phyloP scores from a whole-genome alignment of 1,140 invertebrate species.

The Caenorhabditis inopinata region DNA sequence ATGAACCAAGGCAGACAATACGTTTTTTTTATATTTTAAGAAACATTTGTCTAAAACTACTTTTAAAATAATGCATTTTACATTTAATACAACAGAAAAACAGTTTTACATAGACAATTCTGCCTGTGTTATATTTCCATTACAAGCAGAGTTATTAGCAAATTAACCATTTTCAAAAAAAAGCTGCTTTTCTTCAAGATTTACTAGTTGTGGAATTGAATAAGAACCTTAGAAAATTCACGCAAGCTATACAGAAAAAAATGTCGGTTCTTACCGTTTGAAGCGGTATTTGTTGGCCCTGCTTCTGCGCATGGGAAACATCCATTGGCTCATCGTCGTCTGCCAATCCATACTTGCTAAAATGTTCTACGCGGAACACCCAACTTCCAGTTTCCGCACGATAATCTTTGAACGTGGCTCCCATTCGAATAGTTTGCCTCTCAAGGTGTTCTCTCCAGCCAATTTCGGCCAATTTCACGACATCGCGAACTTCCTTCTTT shows the following conservation, averaged over 20 bases:
- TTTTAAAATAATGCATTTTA: too few species aligned
- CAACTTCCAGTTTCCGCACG: constrained; percentile 90
- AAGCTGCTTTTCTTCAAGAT: too few species aligned
- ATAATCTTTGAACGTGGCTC: constrained; percentile 89
- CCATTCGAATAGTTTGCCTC: constrained; percentile 79
- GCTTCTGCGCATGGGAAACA: neutral
- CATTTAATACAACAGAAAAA: too few species aligned
- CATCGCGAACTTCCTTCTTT: constrained; percentile 76
- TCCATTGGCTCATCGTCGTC: constrained; percentile 28
- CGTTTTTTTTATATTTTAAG: too few species aligned
- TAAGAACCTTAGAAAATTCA: neutral
- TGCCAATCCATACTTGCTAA: constrained; percentile 86
- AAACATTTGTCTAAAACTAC: too few species aligned
- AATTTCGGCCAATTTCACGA: constrained; percentile 73
- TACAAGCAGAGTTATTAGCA: too few species aligned
- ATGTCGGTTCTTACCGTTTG: neutral
- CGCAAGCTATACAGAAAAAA: neutral
- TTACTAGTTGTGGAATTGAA: neutral
- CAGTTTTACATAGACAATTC: too few species aligned
- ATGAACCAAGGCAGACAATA: too few species aligned
- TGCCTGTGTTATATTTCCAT: too few species aligned
- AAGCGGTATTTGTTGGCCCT: neutral
- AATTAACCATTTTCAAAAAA: too few species aligned
- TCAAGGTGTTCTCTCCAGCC: constrained; percentile 85
- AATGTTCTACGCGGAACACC: constrained; percentile 83